A percentile compares a stretch with the other conserved stretches of the same genome.
These are phyloP conservation scores for Caenorhabditis parvicauda DNA, from an alignment of 2,888 invertebrate species.

Conservation along the genomic window DNA sequence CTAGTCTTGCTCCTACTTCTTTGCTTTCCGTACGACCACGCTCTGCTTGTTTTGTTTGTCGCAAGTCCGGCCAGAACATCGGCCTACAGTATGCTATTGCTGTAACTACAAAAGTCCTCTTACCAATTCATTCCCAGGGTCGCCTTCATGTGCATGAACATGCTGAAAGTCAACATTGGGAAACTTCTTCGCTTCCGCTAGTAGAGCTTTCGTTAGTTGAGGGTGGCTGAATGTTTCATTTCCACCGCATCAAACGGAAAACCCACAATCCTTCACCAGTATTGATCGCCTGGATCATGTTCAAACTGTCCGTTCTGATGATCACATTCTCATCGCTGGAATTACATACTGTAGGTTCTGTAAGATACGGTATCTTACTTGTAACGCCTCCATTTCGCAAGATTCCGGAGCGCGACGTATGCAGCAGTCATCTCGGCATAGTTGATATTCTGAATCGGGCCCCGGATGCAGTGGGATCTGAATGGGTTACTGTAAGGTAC, in stretches of 20 bases:
- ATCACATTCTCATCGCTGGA: conserved; percentile 13
- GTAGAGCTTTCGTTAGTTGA: conserved; percentile 3
- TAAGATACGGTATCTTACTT: neutral
- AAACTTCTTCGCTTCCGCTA: conserved; percentile 8
- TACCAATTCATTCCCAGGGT: conserved; percentile 25
- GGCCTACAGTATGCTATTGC: conserved; percentile 1
- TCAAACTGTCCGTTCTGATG: conserved; percentile 21
- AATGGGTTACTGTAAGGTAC: no score
- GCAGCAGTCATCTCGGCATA: conserved; percentile 21
- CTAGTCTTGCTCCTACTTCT: neutral
- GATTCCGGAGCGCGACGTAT: conserved; percentile 11
- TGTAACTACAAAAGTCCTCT: neutral
- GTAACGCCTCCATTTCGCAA: conserved; percentile 3
- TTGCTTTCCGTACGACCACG: neutral
- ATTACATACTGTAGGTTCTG: neutral
- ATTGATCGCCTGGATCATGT: conserved; percentile 15
- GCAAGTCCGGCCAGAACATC: conserved; percentile 15
- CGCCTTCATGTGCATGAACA: conserved; percentile 24
- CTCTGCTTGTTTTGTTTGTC: neutral
- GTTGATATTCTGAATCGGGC: conserved; percentile 14
- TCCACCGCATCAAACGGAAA: neutral
- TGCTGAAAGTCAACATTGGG: conserved; percentile 24
- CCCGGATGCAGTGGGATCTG: conserved; percentile 20
- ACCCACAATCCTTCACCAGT: conserved; percentile 2
- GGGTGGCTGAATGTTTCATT: conserved; percentile 2